These are phyloP conservation scores for Podargus strigoides DNA, from an alignment of 2,797 vertebrate species.

Conservation along the genomic window DNA sequence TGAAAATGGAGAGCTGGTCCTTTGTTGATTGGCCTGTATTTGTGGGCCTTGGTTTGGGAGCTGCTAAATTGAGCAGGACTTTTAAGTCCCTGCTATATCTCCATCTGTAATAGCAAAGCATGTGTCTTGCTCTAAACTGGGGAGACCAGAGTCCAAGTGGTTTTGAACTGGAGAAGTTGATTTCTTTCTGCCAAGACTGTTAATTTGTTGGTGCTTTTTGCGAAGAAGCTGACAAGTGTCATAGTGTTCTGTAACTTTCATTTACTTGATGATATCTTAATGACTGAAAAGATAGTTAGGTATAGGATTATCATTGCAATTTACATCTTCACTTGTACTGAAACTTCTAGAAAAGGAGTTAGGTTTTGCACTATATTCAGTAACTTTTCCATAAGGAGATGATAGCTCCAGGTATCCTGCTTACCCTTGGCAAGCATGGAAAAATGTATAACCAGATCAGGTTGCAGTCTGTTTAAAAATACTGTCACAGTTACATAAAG, in stretches of 20 bases:
- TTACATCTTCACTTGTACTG: not conserved
- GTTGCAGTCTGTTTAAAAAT: constrained; percentile 62
- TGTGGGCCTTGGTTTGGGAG: not conserved
- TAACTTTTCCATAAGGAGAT: not conserved
- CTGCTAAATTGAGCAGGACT: not conserved
- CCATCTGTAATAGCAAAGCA: not conserved
- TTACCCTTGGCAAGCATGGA: not conserved
- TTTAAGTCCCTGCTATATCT: not conserved
- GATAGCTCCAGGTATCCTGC: constrained; percentile 11
- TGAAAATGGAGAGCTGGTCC: not conserved
- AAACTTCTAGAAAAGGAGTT: not conserved
- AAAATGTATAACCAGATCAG: constrained; percentile 21
- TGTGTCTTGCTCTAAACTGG: not conserved
- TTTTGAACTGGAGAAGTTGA: not conserved
- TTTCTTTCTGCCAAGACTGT: not conserved
- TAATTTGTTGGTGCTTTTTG: not conserved
- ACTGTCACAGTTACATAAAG: constrained; percentile 30
- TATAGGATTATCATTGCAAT: not conserved
- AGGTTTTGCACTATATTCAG: not conserved
- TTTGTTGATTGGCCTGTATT: not conserved
- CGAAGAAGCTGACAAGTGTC: not conserved
- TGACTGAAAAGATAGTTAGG: not conserved
- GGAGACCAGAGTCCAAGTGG: not conserved
- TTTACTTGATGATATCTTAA: not conserved
- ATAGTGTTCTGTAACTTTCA: not conserved